Conservation (phyloP, 2,888 invertebrate genomes). For the Cremastobaeus sp. region DNA sequence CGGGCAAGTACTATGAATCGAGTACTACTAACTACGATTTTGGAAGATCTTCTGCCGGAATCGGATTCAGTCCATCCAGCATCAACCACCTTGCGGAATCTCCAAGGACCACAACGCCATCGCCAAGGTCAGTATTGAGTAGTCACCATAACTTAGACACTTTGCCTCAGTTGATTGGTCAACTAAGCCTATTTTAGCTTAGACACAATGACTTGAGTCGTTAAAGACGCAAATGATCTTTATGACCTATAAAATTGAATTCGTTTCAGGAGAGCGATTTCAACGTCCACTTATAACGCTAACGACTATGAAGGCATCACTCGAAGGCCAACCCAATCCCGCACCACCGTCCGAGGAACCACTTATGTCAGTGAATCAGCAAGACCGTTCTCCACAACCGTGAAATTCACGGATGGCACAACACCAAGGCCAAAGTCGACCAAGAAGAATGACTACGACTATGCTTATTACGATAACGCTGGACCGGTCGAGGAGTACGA, state of each 20-base stretch:
- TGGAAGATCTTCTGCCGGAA: slow-evolving; percentile 69
- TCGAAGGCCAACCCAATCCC: slow-evolving; percentile 67
- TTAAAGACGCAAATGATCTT: slow-evolving; percentile 9
- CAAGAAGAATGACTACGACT: slow-evolving; percentile 86
- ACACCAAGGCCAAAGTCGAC: slow-evolving; percentile 76
- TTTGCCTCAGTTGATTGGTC: too few species aligned
- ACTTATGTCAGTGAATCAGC: slow-evolving; percentile 76
- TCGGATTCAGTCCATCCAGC: slow-evolving; percentile 76
- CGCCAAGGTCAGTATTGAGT: slow-evolving; percentile 69
- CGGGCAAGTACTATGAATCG: slow-evolving; percentile 70
- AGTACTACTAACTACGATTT: slow-evolving; percentile 72
- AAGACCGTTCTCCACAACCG: slow-evolving; percentile 72
- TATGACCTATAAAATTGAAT: slow-evolving; percentile 6
- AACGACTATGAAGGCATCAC: slow-evolving; percentile 70
- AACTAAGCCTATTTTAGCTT: too few species aligned
- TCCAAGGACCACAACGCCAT: slow-evolving; percentile 72
- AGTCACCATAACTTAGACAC: too few species aligned
- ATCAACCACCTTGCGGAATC: slow-evolving; percentile 75
- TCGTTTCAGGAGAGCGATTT: slow-evolving; percentile 67
- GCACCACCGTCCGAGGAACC: slow-evolving; percentile 74
- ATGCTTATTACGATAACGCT: slow-evolving; percentile 90
- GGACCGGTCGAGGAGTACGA: slow-evolving; percentile 78
- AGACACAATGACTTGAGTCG: too few species aligned
- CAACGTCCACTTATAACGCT: slow-evolving; percentile 71
- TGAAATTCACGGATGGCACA: slow-evolving; percentile 71